Conservation (phyloP, 2,113 vertebrate genomes). For the Psittacula cyanocephala region DNA sequence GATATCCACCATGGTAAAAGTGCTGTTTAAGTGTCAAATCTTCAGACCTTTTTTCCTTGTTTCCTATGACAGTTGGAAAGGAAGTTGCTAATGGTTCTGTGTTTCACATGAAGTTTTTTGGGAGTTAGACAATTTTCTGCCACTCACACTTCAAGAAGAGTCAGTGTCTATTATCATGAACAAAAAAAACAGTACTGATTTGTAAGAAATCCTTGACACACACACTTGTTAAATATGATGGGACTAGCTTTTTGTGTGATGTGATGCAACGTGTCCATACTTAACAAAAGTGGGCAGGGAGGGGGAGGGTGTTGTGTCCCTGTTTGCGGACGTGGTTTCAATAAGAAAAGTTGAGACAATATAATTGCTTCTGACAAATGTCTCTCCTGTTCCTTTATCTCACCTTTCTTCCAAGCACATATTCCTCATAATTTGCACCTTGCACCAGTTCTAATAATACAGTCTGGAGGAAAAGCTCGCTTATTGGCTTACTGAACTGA, state of each 20-base stretch:
- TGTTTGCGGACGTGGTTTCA: background rate
- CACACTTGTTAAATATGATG: background rate
- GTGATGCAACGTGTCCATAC: background rate
- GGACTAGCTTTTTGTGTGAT: background rate
- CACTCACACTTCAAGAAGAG: background rate
- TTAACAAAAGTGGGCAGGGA: background rate
- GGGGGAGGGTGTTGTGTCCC: background rate
- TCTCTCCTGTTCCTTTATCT: background rate
- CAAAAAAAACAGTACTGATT: background rate
- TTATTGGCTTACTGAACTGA: background rate
- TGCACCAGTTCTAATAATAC: background rate
- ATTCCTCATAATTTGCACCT: background rate
- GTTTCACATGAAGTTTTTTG: background rate
- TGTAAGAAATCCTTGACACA: background rate
- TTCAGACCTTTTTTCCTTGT: background rate
- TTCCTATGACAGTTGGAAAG: background rate
- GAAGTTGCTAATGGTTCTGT: background rate
- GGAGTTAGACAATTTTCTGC: background rate
- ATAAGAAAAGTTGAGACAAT: background rate
- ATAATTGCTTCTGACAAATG: background rate
- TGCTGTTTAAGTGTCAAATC: background rate
- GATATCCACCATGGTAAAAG: background rate
- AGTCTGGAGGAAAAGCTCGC: background rate
- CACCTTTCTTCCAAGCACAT: background rate
- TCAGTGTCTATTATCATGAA: background rate